Evolutionary conservation across 1,140 invertebrate genomes (phyloP), one percentile per base, ranked within the genome.

Genomic region (Stenopsyche tienmushanensis): DNA sequence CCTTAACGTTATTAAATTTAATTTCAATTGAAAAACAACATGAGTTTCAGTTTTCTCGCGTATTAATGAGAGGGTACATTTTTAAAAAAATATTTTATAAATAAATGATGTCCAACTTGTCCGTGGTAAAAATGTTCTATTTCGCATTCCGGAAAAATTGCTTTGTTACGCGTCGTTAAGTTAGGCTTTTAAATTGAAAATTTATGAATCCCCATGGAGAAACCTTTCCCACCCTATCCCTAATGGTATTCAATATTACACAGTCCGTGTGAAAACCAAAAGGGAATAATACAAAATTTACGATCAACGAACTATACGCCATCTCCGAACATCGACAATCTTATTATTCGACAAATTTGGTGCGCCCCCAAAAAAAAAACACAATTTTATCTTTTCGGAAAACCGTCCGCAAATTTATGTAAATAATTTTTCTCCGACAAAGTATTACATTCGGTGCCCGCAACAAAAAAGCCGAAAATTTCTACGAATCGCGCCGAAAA

Each of bases 201-300:
- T 64, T 64, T 64, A 64, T 54, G 62, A 64, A 53, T 64, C 49
- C 62, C 62, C 39, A 29, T 20, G 59, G 59, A 21, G 44, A 18
- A 47, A 44, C 18, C 20, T 39, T 50, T 49, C 29, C 15, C 23
- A 39, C 17, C 44, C 59, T 20, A 49, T 24, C 47, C 23, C 59
- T 62, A 49, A 34, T 39, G 15, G 59, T 62, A 62, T 62, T 62
- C 59, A 62, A 50, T 62, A 24, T 47, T 62, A 62, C 47, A 21
- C 26, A 18, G 29, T 18, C 24, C 15, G 15, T 15, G 15, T 21
- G 24, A 57, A 39, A 45, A 49, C 20, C 59, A 2, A 41, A 53
- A n/a, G 62, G 34, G 42, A 42, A 54, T 54, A 24, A 44, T 20
- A 23, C 18, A 25, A 29, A 53, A 64, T 47, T 53, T 64, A 52